Conservation (phyloP, 2,888 invertebrate genomes). For the Apamea crenata region DNA sequence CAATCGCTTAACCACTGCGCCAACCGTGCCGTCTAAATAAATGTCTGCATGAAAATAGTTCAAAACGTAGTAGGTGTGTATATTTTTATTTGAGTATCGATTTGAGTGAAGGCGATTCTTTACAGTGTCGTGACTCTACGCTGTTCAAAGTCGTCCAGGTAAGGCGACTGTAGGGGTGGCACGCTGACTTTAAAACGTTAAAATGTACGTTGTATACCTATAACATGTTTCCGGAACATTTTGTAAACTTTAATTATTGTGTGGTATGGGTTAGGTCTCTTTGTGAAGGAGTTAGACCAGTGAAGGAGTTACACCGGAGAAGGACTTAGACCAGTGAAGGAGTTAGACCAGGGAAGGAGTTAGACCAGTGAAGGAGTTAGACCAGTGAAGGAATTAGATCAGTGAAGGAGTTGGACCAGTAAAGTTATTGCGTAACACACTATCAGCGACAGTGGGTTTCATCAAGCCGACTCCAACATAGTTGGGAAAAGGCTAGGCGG, state of each 20-base stretch:
- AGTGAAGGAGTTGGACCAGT: too few species aligned
- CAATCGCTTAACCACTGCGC: too few species aligned
- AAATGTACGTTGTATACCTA: background rate
- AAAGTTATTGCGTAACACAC: too few species aligned
- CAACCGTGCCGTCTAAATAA: too few species aligned
- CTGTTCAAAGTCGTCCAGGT: conserved; percentile 55
- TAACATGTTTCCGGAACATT: background rate
- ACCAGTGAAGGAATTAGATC: too few species aligned
- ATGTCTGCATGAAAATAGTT: conserved; percentile 12
- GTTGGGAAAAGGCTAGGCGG: too few species aligned
- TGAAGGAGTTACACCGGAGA: too few species aligned
- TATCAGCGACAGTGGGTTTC: too few species aligned
- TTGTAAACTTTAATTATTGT: background rate
- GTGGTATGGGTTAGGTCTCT: background rate
- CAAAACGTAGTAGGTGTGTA: conserved; percentile 1
- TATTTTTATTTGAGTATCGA: conserved; percentile 51
- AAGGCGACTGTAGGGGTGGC: conserved; percentile 44
- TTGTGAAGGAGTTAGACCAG: background rate
- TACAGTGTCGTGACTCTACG: conserved; percentile 59
- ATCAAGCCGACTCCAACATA: too few species aligned
- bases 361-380: too few species aligned
- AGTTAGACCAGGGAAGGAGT: too few species aligned
- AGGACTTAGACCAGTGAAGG: too few species aligned
- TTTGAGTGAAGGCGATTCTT: conserved; percentile 48
- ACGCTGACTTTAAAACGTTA: background rate